Evolutionary conservation across 2,797 vertebrate species (phyloP), one percentile per base, ranked within the genome.

Genomic region (Loris lydekkerianus): DNA sequence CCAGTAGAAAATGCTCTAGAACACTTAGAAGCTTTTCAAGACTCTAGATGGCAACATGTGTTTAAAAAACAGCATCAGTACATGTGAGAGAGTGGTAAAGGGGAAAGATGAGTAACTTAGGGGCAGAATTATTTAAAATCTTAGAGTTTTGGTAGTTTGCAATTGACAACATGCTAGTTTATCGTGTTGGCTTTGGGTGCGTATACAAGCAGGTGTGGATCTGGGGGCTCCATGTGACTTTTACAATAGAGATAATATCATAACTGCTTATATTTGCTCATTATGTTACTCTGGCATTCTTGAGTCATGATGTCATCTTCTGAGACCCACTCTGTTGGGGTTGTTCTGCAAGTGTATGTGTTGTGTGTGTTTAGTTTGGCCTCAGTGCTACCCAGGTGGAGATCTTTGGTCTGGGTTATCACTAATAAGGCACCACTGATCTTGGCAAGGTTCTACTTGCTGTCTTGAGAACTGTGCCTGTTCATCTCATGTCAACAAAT

Each of bases 161-260:
- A 27, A 9, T 6, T 5, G 4, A 5, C 20, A 15, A 20, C 1
- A 11, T 1, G 3, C 7, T 25, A 8, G 18, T 43, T 69, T 31
- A 46, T 49, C 2, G 13, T 9, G 13, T 49, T 53, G 25, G 14
- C 2, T 65, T 15, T 61, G 29, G 40, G 63, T 73, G 6, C 6
- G 34, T 34, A 17, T 10, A 23, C 11, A 56, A 2, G 17, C 3
- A 60, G 3, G 13, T 10, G 75, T 76, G 70, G 60, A 37, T 80
- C 25, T 21, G 81, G 46, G 14, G 14, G 29, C 29, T 70, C 2
- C 13, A 14, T 34, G 65, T 49, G 65, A 15, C 25, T 70, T 65
- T 27, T 10, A 21, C 18, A 8, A 1, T 15, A 40, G 53, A 67
- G 40, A 4, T 3, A 49, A 56, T 20, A 29, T 17, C 2, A 0